Conservation (phyloP, 30 jellyfish, hydroid and myxozoan species). For the Hydra vulgaris region DNA sequence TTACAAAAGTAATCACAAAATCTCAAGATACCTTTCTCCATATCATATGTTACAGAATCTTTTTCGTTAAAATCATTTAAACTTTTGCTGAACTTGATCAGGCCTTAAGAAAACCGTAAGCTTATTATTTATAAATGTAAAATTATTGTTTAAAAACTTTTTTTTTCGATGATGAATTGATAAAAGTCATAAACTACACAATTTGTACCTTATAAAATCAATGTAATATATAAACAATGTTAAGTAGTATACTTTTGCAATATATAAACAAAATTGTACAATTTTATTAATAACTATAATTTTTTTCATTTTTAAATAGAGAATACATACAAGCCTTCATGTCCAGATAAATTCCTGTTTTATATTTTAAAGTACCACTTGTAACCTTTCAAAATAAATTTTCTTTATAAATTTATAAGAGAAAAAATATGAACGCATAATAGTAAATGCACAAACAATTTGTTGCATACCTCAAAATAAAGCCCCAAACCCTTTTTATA, state of each 20-base stretch:
- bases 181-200: too few species aligned
- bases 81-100: conserved; percentile 26
- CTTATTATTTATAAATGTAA: too few species aligned
- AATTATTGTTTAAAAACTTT: too few species aligned
- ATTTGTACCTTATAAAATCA: too few species aligned
- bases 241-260: too few species aligned
- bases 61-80: conserved; percentile 23
- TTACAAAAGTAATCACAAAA: too few species aligned
- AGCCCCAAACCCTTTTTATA: background rate
- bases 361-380: background rate
- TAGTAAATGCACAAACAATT: too few species aligned
- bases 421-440: background rate
- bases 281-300: too few species aligned
- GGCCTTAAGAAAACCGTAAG: conserved; percentile 18
- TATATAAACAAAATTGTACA: too few species aligned
- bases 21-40: conserved; percentile 1
- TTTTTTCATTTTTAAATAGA: too few species aligned
- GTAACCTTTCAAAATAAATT: background rate
- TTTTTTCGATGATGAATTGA: too few species aligned
- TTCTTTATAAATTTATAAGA: background rate
- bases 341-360: background rate
- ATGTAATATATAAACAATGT: too few species aligned
- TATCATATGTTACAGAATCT: conserved; percentile 6
- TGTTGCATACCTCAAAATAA: background rate
- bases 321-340: background rate